A percentile compares a stretch with the other conserved stretches of the same genome.
These are phyloP conservation scores for Crotalus tigris DNA, from an alignment of 2,113 vertebrate genomes.

Conservation along the genomic window DNA sequence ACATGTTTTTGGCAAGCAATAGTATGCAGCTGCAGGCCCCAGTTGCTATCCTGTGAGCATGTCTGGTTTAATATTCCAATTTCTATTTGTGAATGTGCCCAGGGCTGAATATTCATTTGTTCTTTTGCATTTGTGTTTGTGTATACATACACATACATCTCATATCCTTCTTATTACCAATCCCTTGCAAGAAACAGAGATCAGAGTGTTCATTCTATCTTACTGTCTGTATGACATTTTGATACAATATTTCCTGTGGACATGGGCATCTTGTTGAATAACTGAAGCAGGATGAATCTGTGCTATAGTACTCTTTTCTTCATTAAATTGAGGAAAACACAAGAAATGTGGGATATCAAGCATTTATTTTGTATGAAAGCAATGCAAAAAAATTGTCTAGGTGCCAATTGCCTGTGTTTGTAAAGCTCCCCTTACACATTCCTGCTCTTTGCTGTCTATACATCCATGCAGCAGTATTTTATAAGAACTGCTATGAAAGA, in stretches of 20 bases:
- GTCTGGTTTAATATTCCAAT: background rate
- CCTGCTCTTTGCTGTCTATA: background rate
- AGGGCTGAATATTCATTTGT: background rate
- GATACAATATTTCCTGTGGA: background rate
- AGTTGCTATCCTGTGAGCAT: background rate
- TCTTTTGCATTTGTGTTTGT: background rate
- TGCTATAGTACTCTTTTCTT: background rate
- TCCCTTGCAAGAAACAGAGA: background rate
- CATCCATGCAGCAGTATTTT: background rate
- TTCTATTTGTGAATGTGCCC: background rate
- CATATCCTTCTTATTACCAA: background rate
- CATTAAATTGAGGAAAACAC: background rate
- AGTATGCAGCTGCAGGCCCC: background rate
- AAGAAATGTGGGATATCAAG: background rate
- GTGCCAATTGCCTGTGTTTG: background rate
- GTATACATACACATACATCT: background rate
- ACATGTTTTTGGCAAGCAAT: background rate
- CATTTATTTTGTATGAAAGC: background rate
- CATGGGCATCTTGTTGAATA: background rate
- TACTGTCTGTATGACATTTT: background rate
- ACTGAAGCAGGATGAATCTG: background rate
- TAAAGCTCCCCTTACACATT: background rate
- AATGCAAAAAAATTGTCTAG: background rate
- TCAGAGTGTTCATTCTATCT: background rate
- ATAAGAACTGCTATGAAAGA: background rate